Conservation (phyloP, 2,113 vertebrate genomes). For the Nanorana parkeri region DNA sequence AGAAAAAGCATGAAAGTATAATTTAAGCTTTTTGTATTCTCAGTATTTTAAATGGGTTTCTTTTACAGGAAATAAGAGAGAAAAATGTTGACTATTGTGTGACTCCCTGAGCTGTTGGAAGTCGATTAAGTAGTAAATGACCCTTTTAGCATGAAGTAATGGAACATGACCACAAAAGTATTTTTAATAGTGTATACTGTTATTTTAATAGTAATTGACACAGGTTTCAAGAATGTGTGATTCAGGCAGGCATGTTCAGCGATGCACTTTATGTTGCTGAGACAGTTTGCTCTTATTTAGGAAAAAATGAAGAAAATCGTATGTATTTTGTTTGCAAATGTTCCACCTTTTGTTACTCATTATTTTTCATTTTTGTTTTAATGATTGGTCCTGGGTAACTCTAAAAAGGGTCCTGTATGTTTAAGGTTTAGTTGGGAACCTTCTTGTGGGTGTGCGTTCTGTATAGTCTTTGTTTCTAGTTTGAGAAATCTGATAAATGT, state of each 20-base stretch:
- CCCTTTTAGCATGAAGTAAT: slow-evolving; percentile 35
- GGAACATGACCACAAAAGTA: slow-evolving; percentile 37
- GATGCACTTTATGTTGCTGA: not conserved
- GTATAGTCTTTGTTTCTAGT: no score
- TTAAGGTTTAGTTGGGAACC: no score
- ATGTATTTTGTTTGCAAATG: no score
- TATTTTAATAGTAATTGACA: slow-evolving; percentile 20
- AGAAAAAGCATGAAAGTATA: not conserved
- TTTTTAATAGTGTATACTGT: slow-evolving; percentile 26
- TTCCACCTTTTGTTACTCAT: no score
- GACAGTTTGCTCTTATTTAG: not conserved
- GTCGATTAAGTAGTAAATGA: slow-evolving; percentile 43
- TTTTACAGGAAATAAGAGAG: slow-evolving; percentile 20
- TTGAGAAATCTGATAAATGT: no score
- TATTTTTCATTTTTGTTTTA: no score
- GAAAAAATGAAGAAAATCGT: no score
- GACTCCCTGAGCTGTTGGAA: slow-evolving; percentile 28
- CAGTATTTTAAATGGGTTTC: slow-evolving; percentile 34
- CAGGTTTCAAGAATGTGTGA: slow-evolving; percentile 6
- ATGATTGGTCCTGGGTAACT: no score
- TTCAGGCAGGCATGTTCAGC: not conserved
- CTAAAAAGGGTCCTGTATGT: no score
- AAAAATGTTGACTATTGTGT: slow-evolving; percentile 40
- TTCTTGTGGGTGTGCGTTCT: no score
- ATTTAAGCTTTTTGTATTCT: slow-evolving; percentile 5